These are phyloP conservation scores for Prionace glauca DNA, from an alignment of 2,797 vertebrate species.

Conservation along the genomic window DNA sequence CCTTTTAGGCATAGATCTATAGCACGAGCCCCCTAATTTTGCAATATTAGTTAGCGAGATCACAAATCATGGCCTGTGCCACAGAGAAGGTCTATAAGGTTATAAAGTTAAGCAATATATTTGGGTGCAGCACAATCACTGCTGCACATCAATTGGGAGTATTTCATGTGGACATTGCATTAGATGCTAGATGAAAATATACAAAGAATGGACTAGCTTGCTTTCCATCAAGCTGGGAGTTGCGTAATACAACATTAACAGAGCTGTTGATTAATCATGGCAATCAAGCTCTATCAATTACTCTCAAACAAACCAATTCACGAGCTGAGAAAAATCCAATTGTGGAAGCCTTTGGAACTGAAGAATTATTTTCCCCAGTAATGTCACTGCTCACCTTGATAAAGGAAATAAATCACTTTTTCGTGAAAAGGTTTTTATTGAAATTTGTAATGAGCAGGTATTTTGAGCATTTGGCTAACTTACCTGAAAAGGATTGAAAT, in stretches of 20 bases:
- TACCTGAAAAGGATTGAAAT: constrained; percentile 92
- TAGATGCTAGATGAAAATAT: background rate
- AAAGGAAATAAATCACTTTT: background rate
- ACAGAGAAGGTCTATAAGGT: background rate
- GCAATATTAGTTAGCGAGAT: background rate
- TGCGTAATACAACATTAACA: background rate
- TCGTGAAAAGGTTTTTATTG: constrained; percentile 38
- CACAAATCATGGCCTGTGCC: background rate
- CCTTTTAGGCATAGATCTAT: background rate
- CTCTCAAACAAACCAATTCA: background rate
- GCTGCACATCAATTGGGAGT: background rate
- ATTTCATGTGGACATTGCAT: background rate
- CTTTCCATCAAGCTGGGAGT: background rate
- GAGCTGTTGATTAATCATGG: background rate
- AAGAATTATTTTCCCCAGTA: background rate
- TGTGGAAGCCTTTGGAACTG: background rate
- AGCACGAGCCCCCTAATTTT: background rate
- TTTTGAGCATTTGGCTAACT: constrained; percentile 38
- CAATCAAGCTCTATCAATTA: background rate
- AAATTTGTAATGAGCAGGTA: background rate
- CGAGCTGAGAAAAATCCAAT: background rate
- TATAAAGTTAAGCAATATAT: background rate
- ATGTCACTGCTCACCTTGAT: background rate
- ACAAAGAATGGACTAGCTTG: background rate
- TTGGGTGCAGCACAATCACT: background rate